phyloP scores from a whole-genome alignment of 1,140 invertebrate genomes.

The Zelostemma sp. region DNA sequence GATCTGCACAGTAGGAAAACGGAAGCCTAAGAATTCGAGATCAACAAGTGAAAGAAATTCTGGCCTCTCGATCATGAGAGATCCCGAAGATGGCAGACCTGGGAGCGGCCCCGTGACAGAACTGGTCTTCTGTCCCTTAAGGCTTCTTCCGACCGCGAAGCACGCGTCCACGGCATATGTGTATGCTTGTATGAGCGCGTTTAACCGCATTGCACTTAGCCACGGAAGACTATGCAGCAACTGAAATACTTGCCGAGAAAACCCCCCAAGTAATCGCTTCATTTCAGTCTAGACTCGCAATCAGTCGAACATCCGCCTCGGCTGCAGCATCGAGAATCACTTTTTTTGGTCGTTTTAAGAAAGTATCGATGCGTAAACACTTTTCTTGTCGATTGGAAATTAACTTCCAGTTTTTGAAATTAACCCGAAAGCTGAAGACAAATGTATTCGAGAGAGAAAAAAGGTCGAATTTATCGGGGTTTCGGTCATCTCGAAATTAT shows the following conservation, averaged over 20 bases:
- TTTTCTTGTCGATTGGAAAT: neutral
- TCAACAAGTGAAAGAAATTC: conserved; percentile 28
- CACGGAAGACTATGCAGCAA: conserved; percentile 32
- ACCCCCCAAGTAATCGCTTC: conserved; percentile 38
- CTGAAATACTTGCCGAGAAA: conserved; percentile 38
- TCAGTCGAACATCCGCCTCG: conserved; percentile 18
- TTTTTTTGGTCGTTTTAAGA: conserved; percentile 19
- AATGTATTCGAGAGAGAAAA: too few species aligned
- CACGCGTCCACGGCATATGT: conserved; percentile 31
- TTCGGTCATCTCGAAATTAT: too few species aligned
- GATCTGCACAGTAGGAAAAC: conserved; percentile 32
- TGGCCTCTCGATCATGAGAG: conserved; percentile 36
- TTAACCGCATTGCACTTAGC: conserved; percentile 34
- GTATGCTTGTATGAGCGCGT: conserved; percentile 30
- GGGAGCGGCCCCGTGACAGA: conserved; percentile 57
- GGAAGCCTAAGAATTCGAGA: conserved; percentile 41
- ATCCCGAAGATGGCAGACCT: conserved; percentile 35
- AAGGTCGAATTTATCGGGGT: too few species aligned
- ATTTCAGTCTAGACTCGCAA: conserved; percentile 22
- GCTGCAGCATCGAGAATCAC: conserved; percentile 13
- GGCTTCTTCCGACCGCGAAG: conserved; percentile 38
- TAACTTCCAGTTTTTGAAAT: neutral
- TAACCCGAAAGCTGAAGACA: too few species aligned
- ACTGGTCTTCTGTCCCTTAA: conserved; percentile 49
- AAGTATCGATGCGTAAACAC: conserved; percentile 10